Evolutionary conservation across 2,797 vertebrate genomes (phyloP).

Genomic region (Allobates femoralis): DNA sequence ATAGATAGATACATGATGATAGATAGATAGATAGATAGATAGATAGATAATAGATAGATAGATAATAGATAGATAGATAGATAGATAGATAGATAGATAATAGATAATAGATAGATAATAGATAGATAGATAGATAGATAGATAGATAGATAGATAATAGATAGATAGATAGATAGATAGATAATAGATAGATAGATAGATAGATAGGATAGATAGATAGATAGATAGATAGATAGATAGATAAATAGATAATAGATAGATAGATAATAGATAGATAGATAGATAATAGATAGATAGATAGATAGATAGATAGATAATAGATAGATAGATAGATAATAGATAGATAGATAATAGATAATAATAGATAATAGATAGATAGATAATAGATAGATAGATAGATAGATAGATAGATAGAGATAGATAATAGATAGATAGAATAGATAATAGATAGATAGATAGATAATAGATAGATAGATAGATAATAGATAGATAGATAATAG

Average conservation of each 20-base stretch:
- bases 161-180: not conserved
- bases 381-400: not conserved
- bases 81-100: not conserved
- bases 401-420: not conserved
- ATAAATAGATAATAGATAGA: not conserved
- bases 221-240: too few relatives aligned
- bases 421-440: not conserved
- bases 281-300: not conserved
- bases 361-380: not conserved
- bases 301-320: not conserved
- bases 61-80: not conserved
- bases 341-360: not conserved
- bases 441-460: conserved; percentile 4
- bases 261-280: not conserved
- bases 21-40: not conserved
- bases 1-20: too few relatives aligned
- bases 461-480: not conserved
- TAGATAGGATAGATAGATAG: not conserved
- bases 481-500: not conserved
- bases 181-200: not conserved
- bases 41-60: not conserved
- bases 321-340: not conserved
- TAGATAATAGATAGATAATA: not conserved
- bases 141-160: not conserved
- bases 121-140: not conserved